A percentile compares a stretch with the other conserved stretches of the same genome.
phyloP scores from a whole-genome alignment of 2,888 invertebrate genomes.

The Melipona beecheii region DNA sequence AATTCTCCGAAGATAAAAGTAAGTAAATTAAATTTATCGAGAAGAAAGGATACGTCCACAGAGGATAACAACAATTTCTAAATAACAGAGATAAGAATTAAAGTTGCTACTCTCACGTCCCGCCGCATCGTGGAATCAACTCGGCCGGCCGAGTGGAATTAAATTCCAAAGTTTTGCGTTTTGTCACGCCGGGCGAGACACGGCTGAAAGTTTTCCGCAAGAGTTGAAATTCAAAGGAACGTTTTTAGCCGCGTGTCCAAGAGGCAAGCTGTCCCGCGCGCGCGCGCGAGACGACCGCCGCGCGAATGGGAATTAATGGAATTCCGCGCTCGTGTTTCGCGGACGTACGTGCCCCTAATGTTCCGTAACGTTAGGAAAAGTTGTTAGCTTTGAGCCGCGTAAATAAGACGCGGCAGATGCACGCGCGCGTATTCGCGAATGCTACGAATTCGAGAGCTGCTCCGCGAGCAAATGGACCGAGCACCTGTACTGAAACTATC shows the following conservation, averaged over 20 bases:
- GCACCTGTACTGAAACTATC: conserved; percentile 21
- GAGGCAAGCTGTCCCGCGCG: not conserved
- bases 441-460: conserved; percentile 4
- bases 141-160: not conserved
- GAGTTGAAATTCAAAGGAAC: conserved; percentile 14
- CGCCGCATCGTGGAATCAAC: not conserved
- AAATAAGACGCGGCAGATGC: conserved; percentile 36
- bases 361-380: conserved; percentile 33
- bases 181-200: not conserved
- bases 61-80: too few relatives aligned
- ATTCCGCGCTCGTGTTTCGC: conserved; percentile 31
- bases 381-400: conserved; percentile 42
- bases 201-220: not conserved
- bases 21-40: not conserved
- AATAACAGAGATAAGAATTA: not conserved
- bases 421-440: not conserved
- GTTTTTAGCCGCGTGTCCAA: conserved; percentile 3
- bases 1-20: too few relatives aligned
- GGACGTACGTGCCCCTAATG: conserved; percentile 37
- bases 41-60: not conserved
- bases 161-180: not conserved
- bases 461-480: conserved; percentile 46
- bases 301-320: conserved; percentile 14
- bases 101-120: not conserved
- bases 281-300: not conserved